A percentile compares a stretch with the other conserved stretches of the same genome.
Evolutionary conservation across 2,888 invertebrate genomes (phyloP).

Genomic region (Cheilosia impressa): DNA sequence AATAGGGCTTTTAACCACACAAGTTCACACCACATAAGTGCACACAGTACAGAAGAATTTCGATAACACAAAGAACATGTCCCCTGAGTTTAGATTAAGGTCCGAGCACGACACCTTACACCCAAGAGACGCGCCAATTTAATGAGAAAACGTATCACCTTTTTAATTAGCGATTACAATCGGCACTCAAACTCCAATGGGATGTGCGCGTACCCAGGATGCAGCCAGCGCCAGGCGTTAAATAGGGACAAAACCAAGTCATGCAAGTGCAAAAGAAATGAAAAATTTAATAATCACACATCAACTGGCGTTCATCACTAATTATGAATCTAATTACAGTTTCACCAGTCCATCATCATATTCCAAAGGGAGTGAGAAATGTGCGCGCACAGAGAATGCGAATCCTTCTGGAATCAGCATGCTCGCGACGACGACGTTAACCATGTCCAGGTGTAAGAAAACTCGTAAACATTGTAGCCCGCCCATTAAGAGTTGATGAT

Average conservation of each 20-base stretch:
- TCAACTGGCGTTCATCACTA: constrained; percentile 49
- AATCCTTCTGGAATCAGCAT: constrained; percentile 20
- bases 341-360: constrained; percentile 47
- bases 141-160: constrained; percentile 51
- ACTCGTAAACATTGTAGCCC: constrained; percentile 48
- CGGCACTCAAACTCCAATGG: background rate
- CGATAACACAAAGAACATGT: constrained; percentile 22
- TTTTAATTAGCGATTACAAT: constrained; percentile 60
- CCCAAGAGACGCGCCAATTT: constrained; percentile 34
- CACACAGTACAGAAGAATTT: constrained; percentile 37
- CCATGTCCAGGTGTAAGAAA: constrained; percentile 53
- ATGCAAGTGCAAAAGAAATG: too few relatives aligned
- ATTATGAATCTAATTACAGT: constrained; percentile 70
- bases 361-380: constrained; percentile 1
- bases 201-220: background rate
- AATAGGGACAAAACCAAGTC: constrained; percentile 10
- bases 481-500: constrained; percentile 43
- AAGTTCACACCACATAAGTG: too few relatives aligned
- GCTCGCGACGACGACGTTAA: constrained; percentile 11
- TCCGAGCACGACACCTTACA: constrained; percentile 6
- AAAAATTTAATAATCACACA: constrained; percentile 52
- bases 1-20: too few relatives aligned
- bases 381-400: background rate
- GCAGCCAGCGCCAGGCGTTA: constrained; percentile 58
- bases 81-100: constrained; percentile 43